Evolutionary conservation across 2,113 vertebrate species (phyloP).

Genomic region (Morone saxatilis): DNA sequence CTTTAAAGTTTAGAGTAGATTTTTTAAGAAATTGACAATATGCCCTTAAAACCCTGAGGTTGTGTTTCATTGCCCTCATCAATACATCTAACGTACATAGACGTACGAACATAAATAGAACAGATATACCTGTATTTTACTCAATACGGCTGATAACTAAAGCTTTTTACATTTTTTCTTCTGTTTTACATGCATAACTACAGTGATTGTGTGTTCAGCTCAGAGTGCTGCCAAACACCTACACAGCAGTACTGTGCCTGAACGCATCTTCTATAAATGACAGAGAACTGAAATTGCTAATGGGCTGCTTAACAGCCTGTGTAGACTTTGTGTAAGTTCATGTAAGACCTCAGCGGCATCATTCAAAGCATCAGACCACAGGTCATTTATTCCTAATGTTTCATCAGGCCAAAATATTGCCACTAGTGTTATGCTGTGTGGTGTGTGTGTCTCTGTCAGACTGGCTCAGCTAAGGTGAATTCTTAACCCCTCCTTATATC

Average conservation of each 20-base stretch:
- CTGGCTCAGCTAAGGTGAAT: neutral
- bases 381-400: neutral
- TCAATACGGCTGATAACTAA: no score
- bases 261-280: neutral
- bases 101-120: no score
- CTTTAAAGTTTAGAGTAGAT: conserved; percentile 22
- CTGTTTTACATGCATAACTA: no score
- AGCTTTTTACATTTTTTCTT: no score
- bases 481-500: neutral
- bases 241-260: neutral
- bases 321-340: neutral
- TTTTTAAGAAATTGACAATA: conserved; percentile 19
- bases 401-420: neutral
- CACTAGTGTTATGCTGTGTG: neutral
- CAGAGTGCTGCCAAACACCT: no score
- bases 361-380: no score
- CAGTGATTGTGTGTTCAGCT: no score
- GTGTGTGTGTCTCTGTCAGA: neutral
- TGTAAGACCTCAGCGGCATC: neutral
- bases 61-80: conserved; percentile 54
- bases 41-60: conserved; percentile 28
- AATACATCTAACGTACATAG: conserved; percentile 34
- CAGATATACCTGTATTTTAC: no score
- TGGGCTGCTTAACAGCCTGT: neutral
- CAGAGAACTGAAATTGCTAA: neutral